Conservation (phyloP, 2,113 vertebrate genomes). For the Syngnathus scovelli region DNA sequence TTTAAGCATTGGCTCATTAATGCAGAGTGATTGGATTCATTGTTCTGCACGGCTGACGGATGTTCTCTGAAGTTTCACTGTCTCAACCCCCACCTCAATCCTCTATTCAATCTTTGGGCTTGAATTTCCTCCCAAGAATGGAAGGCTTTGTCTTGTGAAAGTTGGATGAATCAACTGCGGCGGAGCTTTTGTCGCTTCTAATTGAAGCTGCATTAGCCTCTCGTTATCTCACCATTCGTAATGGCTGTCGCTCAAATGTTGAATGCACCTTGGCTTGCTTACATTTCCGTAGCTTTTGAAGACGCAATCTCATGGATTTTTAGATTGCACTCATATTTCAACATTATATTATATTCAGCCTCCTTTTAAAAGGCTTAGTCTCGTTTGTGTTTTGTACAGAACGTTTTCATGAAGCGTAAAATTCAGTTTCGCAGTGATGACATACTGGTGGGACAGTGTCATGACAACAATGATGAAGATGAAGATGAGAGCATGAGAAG, state of each 20-base stretch:
- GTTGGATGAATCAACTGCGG: constrained; percentile 60
- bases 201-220: constrained; percentile 49
- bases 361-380: background rate
- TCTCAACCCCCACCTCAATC: constrained; percentile 54
- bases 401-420: background rate
- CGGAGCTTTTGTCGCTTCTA: constrained; percentile 54
- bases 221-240: constrained; percentile 51
- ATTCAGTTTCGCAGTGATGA: background rate
- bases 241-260: constrained; percentile 46
- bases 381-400: background rate
- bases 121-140: constrained; percentile 55
- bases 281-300: constrained; percentile 28
- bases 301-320: constrained; percentile 11
- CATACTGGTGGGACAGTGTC: background rate
- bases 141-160: constrained; percentile 54
- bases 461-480: background rate
- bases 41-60: constrained; percentile 66
- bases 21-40: constrained; percentile 70
- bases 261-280: constrained; percentile 31
- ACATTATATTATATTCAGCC: constrained; percentile 23
- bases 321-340: constrained; percentile 20
- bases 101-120: constrained; percentile 53
- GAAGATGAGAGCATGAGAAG: background rate
- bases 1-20: constrained; percentile 70
- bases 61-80: constrained; percentile 62